These are phyloP conservation scores for Quiscalus mexicanus DNA, from an alignment of 2,113 vertebrate species.

Conservation along the genomic window DNA sequence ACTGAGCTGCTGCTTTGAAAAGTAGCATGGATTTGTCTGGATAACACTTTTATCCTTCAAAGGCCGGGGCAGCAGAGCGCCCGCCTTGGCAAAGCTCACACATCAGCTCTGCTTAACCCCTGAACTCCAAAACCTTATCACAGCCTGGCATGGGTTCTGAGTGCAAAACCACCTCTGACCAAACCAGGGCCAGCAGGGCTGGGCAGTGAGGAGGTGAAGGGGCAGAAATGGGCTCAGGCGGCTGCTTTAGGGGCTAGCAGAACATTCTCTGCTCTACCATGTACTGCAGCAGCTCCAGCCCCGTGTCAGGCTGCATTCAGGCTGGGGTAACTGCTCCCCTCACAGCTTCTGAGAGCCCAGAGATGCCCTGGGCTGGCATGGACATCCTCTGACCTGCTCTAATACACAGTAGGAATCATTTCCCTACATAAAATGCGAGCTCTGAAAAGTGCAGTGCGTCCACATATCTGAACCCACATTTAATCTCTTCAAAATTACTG, in stretches of 20 bases:
- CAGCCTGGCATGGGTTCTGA: not conserved
- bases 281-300: conserved; percentile 46
- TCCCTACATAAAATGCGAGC: not conserved
- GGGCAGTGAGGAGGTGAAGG: not conserved
- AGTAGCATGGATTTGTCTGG: conserved; percentile 66
- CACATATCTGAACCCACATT: not conserved
- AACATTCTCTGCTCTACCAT: not conserved
- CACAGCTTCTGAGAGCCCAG: conserved; percentile 44
- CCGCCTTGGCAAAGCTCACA: not conserved
- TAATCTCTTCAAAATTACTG: not conserved
- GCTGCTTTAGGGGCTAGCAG: not conserved
- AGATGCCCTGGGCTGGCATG: not conserved
- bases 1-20: conserved; percentile 29
- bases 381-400: not conserved
- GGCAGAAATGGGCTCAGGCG: not conserved
- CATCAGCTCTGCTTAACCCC: conserved; percentile 69
- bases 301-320: too few relatives aligned
- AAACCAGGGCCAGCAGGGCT: not conserved
- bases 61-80: not conserved
- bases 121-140: conserved; percentile 27
- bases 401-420: not conserved
- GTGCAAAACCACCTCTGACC: not conserved
- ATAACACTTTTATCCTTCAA: conserved; percentile 69
- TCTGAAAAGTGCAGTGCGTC: not conserved
- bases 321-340: conserved; percentile 71